Evolutionary conservation across 1,140 invertebrate species (phyloP), one percentile per base, ranked within the genome.

Genomic region (Cydia strobilella): DNA sequence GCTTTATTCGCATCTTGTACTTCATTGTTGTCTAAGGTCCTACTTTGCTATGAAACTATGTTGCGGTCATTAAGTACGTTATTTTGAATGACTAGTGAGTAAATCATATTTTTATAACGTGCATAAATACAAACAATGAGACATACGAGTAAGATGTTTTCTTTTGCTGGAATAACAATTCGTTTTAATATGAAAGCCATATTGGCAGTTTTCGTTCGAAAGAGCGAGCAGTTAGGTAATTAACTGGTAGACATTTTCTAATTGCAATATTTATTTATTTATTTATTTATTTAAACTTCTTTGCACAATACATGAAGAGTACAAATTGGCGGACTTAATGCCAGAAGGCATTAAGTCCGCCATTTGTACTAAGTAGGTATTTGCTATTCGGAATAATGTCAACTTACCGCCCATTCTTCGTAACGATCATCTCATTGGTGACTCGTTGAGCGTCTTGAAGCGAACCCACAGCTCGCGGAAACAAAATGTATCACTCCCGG

Each of bases 391-490:
- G n/a, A n/a, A 35, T 35, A 45, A 7, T 45, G 10, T 10, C 12
- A 13, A n/a, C n/a, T n/a, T 10, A 45, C 51, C 51, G 51, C 15
- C 51, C 35, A 39, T 97, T 98, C 90, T 99, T 99, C n/a, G 98
- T 99, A 76, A 99, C 98, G 78, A 99, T 99, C 98, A 99, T 99
- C 93, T 99, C 98, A 86, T 99, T 99, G 75, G 97, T n/a, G n/a
- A n/a, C n/a, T n/a, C n/a, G n/a, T n/a, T 99, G 72, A 98, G 96
- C 77, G 96, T 96, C 91, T 98, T 97, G 90, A 99, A 99, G 75
- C 98, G 96, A 23, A 96, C 95, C 98, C 98, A 99, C 7, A 99
- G 94, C 77, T 99, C 97, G 65, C 96, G 93, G 81, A n/a, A n/a
- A n/a, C n/a, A n/a, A n/a, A n/a, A n/a, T n/a, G n/a, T n/a, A n/a